Conservation (phyloP, 2,888 invertebrate genomes). For the Zygothrica quintamaculata region DNA sequence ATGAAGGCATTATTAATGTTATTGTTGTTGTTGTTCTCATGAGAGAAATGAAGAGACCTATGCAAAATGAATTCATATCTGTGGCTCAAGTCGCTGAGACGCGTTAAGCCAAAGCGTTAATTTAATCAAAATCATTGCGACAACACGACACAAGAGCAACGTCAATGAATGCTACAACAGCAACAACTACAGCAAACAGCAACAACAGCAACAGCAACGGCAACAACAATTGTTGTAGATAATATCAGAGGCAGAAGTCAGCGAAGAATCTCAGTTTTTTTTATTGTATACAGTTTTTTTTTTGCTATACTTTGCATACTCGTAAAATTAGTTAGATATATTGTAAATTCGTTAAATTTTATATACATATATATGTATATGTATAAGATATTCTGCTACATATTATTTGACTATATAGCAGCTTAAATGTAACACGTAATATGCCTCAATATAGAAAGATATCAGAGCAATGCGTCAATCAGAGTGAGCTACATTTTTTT, state of each 20-base stretch:
- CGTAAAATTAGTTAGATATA: slow-evolving; percentile 9
- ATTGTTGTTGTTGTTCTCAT: slow-evolving; percentile 21
- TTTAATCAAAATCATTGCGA: slow-evolving; percentile 76
- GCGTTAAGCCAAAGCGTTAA: slow-evolving; percentile 64
- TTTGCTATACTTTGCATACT: slow-evolving; percentile 12
- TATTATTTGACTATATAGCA: too few relatives aligned
- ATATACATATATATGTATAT: slow-evolving; percentile 13
- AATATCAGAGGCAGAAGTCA: slow-evolving; percentile 30
- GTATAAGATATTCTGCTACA: slow-evolving; percentile 15
- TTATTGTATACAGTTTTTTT: slow-evolving; percentile 35
- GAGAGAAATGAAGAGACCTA: slow-evolving; percentile 26
- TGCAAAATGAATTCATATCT: slow-evolving; percentile 40
- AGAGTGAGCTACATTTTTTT: not conserved
- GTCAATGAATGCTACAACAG: slow-evolving; percentile 53
- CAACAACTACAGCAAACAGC: slow-evolving; percentile 29
- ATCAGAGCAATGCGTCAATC: too few relatives aligned
- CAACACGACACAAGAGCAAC: slow-evolving; percentile 47
- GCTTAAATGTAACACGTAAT: too few relatives aligned
- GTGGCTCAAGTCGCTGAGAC: slow-evolving; percentile 24
- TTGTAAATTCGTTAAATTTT: not conserved
- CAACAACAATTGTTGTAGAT: slow-evolving; percentile 23
- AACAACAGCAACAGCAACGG: slow-evolving; percentile 13
- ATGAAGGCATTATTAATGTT: slow-evolving; percentile 52
- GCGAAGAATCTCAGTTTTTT: slow-evolving; percentile 30
- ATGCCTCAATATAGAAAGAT: too few relatives aligned